Base-by-base conservation (phyloP, 2,113 vertebrate species). In the Cygnus buccinator region DNA sequence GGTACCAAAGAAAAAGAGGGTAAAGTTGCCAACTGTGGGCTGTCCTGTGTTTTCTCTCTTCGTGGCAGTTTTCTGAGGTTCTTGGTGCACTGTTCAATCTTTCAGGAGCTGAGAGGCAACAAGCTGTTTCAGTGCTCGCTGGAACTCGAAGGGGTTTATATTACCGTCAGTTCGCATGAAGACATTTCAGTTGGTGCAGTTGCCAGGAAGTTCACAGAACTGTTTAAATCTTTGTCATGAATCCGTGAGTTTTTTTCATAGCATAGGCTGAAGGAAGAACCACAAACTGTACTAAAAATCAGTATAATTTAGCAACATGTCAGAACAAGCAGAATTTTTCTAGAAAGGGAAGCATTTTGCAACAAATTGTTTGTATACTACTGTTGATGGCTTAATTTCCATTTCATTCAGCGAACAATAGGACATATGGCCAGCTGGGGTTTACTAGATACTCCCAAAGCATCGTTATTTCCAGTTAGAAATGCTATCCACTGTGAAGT, bases 371-470 rank as follows among this genome's bases (percentile, higher is more conserved):
- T 54, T 13, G 6, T 57, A 90, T 54, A 52, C 39, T 41, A 29
- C 78, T 70, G 68, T 67, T 86, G 75, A 71, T 88, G 71, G 54
- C 72, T 94, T 83, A 71, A 81, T 86, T 70, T 81, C 52, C 28
- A 37, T 62, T 80, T 94, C 78, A 35, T 70, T 84, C 79, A 77
- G 75, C 72, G 72, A 94, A 77, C 39, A 91, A 67, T 29, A 48
- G 65, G 82, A 46, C 50, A 48, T 62, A 35, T 46, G 46, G 83
- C 43, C 83, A 84, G 65, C 68, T 88, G 72, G 76, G 44, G 23
- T 84, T 94, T 89, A 59, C 21, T 33, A 48, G 82, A 57, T 28
- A 7, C 76, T 90, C 96, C 85, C 83, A 92, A 75, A 86, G 48
- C 44, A 17, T 43, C 1, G 0, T 82, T 93, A 77, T 91, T 93